Conservation (phyloP, 2,113 vertebrate species). For the human (Homo sapiens) region DNA sequence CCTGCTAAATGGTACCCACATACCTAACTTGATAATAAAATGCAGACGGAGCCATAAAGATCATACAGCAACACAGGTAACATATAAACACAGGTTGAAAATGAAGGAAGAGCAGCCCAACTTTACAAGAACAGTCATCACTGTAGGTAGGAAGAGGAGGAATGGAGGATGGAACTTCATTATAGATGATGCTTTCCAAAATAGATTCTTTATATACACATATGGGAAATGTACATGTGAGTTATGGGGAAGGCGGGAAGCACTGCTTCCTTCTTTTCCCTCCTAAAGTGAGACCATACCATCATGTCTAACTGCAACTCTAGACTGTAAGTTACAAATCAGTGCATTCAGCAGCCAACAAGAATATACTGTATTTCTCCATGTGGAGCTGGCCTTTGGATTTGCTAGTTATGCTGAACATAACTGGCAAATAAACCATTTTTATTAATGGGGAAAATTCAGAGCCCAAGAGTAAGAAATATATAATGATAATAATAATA, state of each 20-base stretch:
- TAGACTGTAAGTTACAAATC: neutral
- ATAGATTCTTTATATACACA: neutral
- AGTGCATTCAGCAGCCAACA: neutral
- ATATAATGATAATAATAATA: neutral
- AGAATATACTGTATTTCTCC: too few relatives aligned
- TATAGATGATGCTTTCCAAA: neutral
- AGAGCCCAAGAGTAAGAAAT: neutral
- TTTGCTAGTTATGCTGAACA: neutral
- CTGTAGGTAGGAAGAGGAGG: neutral
- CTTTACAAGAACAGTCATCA: neutral
- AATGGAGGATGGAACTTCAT: rapidly evolving
- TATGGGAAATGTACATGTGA: neutral
- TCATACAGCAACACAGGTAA: neutral
- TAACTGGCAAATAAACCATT: neutral
- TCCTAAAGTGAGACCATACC: neutral
- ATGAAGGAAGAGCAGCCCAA: neutral
- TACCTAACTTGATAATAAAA: neutral
- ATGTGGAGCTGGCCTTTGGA: neutral
- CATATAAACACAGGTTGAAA: neutral
- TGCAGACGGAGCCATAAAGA: rapidly evolving
- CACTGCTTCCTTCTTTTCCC: neutral
- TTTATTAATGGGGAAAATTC: neutral
- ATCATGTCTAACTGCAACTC: neutral
- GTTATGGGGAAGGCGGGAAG: too few relatives aligned
- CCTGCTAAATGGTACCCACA: rapidly evolving